Evolutionary conservation across 2,113 vertebrate species (phyloP).

Genomic region (Daphoenositta chrysoptera): DNA sequence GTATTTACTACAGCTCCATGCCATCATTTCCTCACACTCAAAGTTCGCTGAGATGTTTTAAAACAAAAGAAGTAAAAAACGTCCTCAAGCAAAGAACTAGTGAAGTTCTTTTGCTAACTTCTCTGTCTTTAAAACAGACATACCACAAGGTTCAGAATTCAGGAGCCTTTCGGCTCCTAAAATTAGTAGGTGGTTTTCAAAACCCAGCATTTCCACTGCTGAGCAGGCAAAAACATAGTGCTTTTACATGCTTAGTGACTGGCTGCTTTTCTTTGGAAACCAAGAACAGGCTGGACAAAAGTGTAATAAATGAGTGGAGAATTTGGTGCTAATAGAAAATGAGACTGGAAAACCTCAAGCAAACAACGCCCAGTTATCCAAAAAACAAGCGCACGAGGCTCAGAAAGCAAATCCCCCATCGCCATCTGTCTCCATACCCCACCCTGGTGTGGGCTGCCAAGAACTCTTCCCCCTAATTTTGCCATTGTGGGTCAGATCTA

Average conservation of each 20-base stretch:
- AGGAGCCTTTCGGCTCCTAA: conserved; percentile 51
- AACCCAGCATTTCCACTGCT: conserved; percentile 67
- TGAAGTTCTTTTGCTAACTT: background rate
- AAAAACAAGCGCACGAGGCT: background rate
- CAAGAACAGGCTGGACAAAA: conserved; percentile 38
- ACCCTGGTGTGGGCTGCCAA: background rate
- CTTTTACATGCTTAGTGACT: background rate
- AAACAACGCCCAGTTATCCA: conserved; percentile 12
- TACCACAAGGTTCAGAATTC: conserved; percentile 49
- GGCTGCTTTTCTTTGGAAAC: conserved; percentile 52
- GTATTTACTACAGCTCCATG: background rate
- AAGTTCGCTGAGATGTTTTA: background rate
- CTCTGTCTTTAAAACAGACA: conserved; percentile 4
- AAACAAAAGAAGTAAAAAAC: background rate
- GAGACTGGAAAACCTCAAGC: conserved; percentile 43
- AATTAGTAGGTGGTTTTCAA: conserved; percentile 67
- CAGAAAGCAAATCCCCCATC: background rate
- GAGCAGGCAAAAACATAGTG: conserved; percentile 50
- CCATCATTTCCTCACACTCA: background rate
- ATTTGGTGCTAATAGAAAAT: conserved; percentile 47
- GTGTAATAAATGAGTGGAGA: conserved; percentile 29
- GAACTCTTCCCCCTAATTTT: background rate
- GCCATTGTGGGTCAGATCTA: background rate
- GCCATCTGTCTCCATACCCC: background rate
- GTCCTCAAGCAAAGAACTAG: background rate